Base-by-base conservation (phyloP, 1,140 invertebrate species). In the Drepana arcuata region DNA sequence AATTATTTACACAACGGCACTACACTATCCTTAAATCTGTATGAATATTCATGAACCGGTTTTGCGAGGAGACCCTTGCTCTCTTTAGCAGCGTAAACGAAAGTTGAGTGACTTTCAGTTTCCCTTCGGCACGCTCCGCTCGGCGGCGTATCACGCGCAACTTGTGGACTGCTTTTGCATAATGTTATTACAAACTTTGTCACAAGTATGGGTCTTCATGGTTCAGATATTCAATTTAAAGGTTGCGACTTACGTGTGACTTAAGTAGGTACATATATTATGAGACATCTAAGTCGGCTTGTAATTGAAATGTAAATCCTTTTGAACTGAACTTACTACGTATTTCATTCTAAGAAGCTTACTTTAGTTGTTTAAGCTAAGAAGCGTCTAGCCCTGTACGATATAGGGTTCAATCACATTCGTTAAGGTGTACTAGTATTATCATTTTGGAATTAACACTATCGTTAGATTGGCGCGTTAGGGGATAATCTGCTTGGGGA, bases 1-100 rank as follows among this genome's bases (percentile, higher is more conserved):
- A 57, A 59, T 62, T 62, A 63, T 67, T 65, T 71, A 60, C 47
- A 52, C 56, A 63, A 47, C 48, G 45, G 30, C 46, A 50, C 46
- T 44, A 47, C 51, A 62, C 58, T 71, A 65, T 61, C 61, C 48
- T 65, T 48, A 67, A 67, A 65, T 63, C 54, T 44, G 48, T 58
- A 68, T 71, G 61, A 65, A 71, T 71, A 71, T 71, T 71, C 67
- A 68, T 71, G 58, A 54, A 57, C 51, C 52, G 53, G 51, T 48
- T 60, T 56, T 63, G 58, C 62, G 60, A 67, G 48, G 44, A 51
- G 55, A 45, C 48, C 43, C 46, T 49, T 59, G 54, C 51, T 56
- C 44, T 63, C 39, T 61, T 66, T 42, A 45, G 47, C 36, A 24
- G 34, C 41, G 50, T 42, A 61, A 64, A 61, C 54, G 53, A 62